A percentile compares a stretch with the other conserved stretches of the same genome.
Conservation (phyloP, 2,113 vertebrate species). For the Illadopsis cleaveri region DNA sequence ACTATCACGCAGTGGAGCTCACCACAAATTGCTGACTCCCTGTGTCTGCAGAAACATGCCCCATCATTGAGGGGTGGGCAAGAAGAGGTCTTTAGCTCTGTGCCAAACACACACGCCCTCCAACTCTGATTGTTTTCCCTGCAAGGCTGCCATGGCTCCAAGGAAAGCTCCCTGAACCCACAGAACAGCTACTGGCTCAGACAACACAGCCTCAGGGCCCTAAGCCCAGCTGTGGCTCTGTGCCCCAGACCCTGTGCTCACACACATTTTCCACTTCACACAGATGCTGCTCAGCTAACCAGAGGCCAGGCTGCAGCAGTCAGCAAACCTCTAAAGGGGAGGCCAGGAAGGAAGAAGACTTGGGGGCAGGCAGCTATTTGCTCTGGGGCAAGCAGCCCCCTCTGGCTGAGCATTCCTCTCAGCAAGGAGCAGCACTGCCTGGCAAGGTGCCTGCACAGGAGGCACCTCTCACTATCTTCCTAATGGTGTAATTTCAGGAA, state of each 20-base stretch:
- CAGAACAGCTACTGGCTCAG: background rate
- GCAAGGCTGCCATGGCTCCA: background rate
- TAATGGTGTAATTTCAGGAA: background rate
- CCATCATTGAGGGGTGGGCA: fast-evolving
- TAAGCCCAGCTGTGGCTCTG: background rate
- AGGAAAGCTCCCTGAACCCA: background rate
- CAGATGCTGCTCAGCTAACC: background rate
- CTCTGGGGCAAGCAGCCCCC: fast-evolving
- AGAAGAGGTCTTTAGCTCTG: background rate
- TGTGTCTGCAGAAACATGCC: background rate
- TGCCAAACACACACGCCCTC: background rate
- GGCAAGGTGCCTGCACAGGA: background rate
- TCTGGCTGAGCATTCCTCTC: background rate
- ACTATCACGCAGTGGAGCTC: background rate
- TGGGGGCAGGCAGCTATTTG: background rate
- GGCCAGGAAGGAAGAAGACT: background rate
- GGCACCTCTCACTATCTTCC: background rate
- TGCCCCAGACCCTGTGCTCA: background rate
- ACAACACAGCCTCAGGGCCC: background rate
- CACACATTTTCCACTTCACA: background rate
- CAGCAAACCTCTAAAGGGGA: background rate
- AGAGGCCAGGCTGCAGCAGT: background rate
- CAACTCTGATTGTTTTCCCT: background rate
- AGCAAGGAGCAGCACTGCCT: background rate
- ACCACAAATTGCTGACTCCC: conserved; percentile 1